Conservation (phyloP, 2,113 vertebrate species). For the Glareola pratincola region DNA sequence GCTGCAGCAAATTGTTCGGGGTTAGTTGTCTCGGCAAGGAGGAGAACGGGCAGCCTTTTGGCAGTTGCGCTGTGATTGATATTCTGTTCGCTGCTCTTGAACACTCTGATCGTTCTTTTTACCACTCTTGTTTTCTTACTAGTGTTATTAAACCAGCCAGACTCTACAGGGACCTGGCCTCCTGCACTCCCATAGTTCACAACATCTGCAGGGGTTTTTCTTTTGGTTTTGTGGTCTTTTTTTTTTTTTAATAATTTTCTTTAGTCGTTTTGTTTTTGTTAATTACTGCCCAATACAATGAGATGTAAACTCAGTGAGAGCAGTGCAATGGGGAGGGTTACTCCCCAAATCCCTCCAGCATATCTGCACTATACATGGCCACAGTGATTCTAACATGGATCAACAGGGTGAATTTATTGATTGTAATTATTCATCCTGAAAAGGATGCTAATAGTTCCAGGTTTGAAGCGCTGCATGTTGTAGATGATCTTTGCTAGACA, state of each 20-base stretch:
- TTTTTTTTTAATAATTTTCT: background rate
- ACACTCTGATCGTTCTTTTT: background rate
- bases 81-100: background rate
- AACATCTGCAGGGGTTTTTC: background rate
- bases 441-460: background rate
- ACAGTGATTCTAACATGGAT: slow-evolving; percentile 17
- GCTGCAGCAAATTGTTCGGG: slow-evolving; percentile 18
- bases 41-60: background rate
- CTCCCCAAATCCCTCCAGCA: background rate
- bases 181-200: background rate
- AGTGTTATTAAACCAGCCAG: slow-evolving; percentile 1
- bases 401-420: slow-evolving; percentile 22
- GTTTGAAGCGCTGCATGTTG: background rate
- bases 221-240: background rate
- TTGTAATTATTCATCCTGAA: background rate
- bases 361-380: background rate
- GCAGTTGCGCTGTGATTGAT: background rate
- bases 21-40: background rate
- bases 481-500: background rate
- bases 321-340: background rate
- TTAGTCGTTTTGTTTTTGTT: background rate
- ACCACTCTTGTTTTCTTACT: background rate
- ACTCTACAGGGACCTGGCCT: background rate
- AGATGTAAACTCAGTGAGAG: background rate
- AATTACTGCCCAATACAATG: background rate